These are phyloP conservation scores for Parazoanthus atlanticus DNA, from an alignment of 92 coral and sea anemone species.

Conservation along the genomic window DNA sequence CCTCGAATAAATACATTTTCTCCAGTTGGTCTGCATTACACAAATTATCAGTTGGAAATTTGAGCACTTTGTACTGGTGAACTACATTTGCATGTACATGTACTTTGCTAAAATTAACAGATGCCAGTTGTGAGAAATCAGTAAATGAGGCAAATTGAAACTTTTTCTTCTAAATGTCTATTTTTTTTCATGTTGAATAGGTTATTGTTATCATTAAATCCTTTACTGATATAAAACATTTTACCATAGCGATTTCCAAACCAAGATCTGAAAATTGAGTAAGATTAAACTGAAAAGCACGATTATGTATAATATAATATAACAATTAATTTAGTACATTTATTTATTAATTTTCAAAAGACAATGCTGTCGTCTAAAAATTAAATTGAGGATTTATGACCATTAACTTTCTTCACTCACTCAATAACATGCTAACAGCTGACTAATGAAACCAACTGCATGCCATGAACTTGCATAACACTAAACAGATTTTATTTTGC, in stretches of 20 bases:
- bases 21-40: neutral
- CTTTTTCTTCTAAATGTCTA: too few relatives aligned
- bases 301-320: too few relatives aligned
- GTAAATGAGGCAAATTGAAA: neutral
- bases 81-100: too few relatives aligned
- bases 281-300: too few relatives aligned
- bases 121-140: neutral
- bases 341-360: too few relatives aligned
- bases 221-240: neutral
- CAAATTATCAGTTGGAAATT: too few relatives aligned
- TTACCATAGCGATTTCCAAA: neutral
- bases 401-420: neutral
- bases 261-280: neutral
- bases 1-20: neutral
- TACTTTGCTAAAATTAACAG: neutral
- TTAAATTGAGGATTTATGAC: conserved; percentile 8
- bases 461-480: neutral
- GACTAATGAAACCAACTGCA: neutral
- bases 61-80: too few relatives aligned
- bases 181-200: too few relatives aligned
- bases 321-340: neutral
- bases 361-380: neutral
- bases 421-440: neutral
- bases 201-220: neutral
- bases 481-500: neutral